phyloP scores from a whole-genome alignment of 2,797 vertebrate genomes.

The Chromobotia macracanthus region DNA sequence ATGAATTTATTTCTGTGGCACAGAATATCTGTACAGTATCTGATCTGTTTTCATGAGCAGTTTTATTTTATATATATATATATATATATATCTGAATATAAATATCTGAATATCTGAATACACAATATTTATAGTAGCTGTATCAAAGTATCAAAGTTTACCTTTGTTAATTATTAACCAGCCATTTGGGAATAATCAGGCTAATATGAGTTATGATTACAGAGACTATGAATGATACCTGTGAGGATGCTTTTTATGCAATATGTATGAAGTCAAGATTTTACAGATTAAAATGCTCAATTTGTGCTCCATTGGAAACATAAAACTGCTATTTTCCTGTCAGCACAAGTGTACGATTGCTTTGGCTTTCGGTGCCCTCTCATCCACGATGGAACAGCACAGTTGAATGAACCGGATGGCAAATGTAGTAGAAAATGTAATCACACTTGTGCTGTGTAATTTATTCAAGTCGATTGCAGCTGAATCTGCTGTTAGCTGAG shows the following conservation, averaged over 20 bases:
- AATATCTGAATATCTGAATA: too few relatives aligned
- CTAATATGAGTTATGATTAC: constrained; percentile 24
- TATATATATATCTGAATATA: too few relatives aligned
- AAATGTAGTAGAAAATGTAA: constrained; percentile 59
- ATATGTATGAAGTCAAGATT: constrained; percentile 18
- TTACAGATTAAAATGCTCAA: constrained; percentile 40
- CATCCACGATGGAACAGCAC: constrained; percentile 25
- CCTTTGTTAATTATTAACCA: constrained; percentile 35
- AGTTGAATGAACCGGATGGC: constrained; percentile 52
- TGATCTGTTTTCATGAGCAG: too few relatives aligned
- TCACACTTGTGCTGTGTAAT: constrained; percentile 55
- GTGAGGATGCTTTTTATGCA: constrained; percentile 15
- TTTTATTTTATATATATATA: too few relatives aligned
- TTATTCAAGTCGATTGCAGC: constrained; percentile 51
- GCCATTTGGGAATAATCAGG: constrained; percentile 8
- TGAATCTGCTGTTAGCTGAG: constrained; percentile 39
- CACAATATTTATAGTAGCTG: too few relatives aligned
- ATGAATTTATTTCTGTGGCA: too few relatives aligned
- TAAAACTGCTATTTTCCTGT: constrained; percentile 58
- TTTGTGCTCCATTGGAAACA: constrained; percentile 46
- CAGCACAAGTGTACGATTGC: constrained; percentile 49
- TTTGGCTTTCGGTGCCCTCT: constrained; percentile 31
- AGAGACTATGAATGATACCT: constrained; percentile 13
- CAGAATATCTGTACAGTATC: too few relatives aligned
- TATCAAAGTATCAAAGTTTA: constrained; percentile 28